These are phyloP conservation scores for Prunella strophiata DNA, from an alignment of 2,797 vertebrate genomes.

Conservation along the genomic window DNA sequence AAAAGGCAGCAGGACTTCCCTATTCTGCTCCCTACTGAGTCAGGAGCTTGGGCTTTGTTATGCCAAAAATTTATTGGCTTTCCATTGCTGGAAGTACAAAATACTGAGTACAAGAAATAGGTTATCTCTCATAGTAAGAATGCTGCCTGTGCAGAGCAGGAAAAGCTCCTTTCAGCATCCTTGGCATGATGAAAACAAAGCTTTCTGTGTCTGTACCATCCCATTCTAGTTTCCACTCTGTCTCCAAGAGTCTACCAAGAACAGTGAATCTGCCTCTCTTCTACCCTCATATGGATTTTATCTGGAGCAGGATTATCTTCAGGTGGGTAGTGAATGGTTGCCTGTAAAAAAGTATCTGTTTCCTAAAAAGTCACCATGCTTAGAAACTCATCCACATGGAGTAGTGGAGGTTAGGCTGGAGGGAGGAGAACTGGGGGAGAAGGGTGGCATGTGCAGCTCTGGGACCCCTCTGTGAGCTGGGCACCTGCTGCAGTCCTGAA, in stretches of 20 bases:
- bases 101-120: neutral
- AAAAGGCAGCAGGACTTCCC: slow-evolving; percentile 10
- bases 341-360: neutral
- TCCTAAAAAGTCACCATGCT: neutral
- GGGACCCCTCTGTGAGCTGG: fast-evolving
- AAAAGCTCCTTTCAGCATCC: neutral
- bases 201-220: neutral
- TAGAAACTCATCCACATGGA: neutral
- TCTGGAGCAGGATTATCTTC: neutral
- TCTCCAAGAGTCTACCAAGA: neutral
- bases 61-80: neutral
- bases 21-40: neutral
- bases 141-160: neutral
- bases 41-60: slow-evolving; percentile 12
- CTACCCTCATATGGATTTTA: neutral
- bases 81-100: neutral
- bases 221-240: neutral
- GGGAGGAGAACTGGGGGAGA: neutral
- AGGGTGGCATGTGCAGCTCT: neutral
- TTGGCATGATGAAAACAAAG: neutral
- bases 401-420: neutral
- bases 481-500: neutral
- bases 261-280: neutral
- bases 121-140: neutral
- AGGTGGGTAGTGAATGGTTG: fast-evolving